Conservation (phyloP, 2,888 invertebrate species). For the Corbicula japonica region DNA sequence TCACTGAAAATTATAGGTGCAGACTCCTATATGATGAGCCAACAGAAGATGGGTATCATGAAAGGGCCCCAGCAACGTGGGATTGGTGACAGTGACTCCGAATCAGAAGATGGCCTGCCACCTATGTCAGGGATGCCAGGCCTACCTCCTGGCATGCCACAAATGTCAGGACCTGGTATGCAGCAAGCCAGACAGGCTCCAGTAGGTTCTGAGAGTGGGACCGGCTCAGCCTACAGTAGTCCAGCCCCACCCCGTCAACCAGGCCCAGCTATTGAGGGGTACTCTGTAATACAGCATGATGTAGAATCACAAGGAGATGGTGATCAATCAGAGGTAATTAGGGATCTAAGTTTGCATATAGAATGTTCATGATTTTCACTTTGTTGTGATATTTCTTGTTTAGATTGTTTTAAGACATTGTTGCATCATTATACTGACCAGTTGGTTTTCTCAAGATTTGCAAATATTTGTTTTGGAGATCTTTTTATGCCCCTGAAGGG, state of each 20-base stretch:
- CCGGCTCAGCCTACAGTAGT: conserved; percentile 37
- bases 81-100: conserved; percentile 60
- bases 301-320: too few relatives aligned
- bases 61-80: conserved; percentile 32
- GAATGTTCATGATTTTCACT: too few relatives aligned
- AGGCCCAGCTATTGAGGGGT: conserved; percentile 9
- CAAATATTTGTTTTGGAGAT: too few relatives aligned
- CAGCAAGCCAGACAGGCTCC: conserved; percentile 11
- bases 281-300: too few relatives aligned
- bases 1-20: conserved; percentile 43
- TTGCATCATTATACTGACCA: too few relatives aligned
- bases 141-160: conserved; percentile 39
- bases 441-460: too few relatives aligned
- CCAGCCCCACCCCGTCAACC: conserved; percentile 1
- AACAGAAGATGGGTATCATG: conserved; percentile 42
- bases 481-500: too few relatives aligned
- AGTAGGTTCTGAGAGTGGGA: conserved; percentile 45
- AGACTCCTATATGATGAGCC: conserved; percentile 43
- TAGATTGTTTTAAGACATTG: too few relatives aligned
- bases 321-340: too few relatives aligned
- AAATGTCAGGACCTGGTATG: conserved; percentile 21
- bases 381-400: too few relatives aligned
- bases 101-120: conserved; percentile 58
- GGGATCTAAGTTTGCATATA: too few relatives aligned
- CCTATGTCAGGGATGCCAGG: conserved; percentile 37